Conservation (phyloP, 1,140 invertebrate genomes). For the Cotesia glomerata region DNA sequence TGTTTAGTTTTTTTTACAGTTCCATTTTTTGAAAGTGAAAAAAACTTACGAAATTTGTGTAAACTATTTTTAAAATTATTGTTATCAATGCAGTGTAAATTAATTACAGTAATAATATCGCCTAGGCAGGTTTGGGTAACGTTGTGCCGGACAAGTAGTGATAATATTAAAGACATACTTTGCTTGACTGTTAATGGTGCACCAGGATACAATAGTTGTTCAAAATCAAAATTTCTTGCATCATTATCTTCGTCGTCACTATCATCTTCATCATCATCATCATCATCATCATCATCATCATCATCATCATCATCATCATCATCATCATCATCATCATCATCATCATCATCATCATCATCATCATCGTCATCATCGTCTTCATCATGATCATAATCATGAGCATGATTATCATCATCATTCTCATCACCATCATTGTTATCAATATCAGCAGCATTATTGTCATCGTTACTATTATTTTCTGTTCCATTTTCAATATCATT, state of each 20-base stretch:
- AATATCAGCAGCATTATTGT: too few species aligned
- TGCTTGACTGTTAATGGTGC: conserved; percentile 2
- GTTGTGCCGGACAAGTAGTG: conserved; percentile 15
- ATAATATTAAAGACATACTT: conserved; percentile 25
- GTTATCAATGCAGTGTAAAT: conserved; percentile 11
- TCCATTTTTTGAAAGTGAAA: not conserved
- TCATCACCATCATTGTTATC: too few species aligned
- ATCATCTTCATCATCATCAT: not conserved
- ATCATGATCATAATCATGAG: too few species aligned
- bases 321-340: too few species aligned
- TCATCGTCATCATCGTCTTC: too few species aligned
- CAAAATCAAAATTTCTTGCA: not conserved
- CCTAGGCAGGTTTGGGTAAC: not conserved
- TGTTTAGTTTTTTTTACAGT: not conserved
- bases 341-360: too few species aligned
- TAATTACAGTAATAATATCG: conserved; percentile 12
- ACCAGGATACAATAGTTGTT: not conserved
- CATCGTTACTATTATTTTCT: not conserved
- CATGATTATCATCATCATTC: too few species aligned
- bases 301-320: not conserved
- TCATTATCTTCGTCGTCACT: not conserved
- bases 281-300: not conserved
- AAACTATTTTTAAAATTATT: conserved; percentile 5
- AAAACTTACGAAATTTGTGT: conserved; percentile 21
- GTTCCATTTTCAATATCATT: too few species aligned